These are phyloP conservation scores for Mungos mungo DNA, from an alignment of 2,113 vertebrate species.

Conservation along the genomic window DNA sequence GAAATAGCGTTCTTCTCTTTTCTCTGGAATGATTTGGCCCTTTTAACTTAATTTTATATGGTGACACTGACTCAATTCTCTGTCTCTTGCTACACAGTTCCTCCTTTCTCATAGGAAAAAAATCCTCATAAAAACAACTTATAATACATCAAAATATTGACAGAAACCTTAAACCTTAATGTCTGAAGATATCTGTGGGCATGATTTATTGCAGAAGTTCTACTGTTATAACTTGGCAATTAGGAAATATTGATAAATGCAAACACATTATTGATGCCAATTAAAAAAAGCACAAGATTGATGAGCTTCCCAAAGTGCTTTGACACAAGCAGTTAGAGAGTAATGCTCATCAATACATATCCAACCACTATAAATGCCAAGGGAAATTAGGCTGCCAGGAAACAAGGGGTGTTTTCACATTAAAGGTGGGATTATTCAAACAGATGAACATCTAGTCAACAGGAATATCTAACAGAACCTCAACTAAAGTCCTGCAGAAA, in stretches of 20 bases:
- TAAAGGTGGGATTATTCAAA: conserved; percentile 76
- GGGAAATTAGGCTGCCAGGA: conserved; percentile 73
- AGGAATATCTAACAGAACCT: conserved; percentile 52
- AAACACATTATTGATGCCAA: conserved; percentile 86
- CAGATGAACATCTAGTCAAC: conserved; percentile 59
- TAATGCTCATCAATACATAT: conserved; percentile 79
- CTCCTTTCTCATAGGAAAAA: conserved; percentile 43
- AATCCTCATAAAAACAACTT: conserved; percentile 77
- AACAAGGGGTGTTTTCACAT: conserved; percentile 65
- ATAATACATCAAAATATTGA: conserved; percentile 75
- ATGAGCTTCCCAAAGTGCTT: conserved; percentile 82
- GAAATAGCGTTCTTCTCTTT: background rate
- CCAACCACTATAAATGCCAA: conserved; percentile 65
- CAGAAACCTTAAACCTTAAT: conserved; percentile 77
- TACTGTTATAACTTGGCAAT: conserved; percentile 83
- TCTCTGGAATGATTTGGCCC: background rate
- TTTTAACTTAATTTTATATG: background rate
- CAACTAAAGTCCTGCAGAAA: background rate
- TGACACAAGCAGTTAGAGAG: conserved; percentile 77
- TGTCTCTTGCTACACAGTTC: background rate
- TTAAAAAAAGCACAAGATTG: conserved; percentile 83
- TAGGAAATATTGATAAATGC: conserved; percentile 87
- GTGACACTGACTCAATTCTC: conserved; percentile 3
- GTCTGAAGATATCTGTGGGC: conserved; percentile 75
- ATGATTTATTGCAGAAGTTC: conserved; percentile 85